Percentiles rank a stretch among this genome's conserved stretches.
Evolutionary conservation across 2,888 invertebrate species (phyloP).

Genomic region (Macrophya annulata): DNA sequence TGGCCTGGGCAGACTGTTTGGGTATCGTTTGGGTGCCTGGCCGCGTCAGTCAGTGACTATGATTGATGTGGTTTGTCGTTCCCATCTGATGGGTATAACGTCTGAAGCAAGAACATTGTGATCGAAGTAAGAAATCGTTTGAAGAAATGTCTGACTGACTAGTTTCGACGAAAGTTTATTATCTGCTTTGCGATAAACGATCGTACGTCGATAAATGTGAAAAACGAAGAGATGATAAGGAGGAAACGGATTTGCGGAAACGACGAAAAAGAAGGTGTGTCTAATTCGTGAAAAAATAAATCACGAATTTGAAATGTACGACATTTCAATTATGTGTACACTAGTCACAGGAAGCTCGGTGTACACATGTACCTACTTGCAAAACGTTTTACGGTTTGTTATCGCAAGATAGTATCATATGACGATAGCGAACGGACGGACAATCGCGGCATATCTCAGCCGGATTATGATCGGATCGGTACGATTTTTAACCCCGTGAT

Average conservation of each 20-base stretch:
- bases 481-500: constrained; percentile 50
- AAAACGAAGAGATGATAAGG: neutral
- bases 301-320: neutral
- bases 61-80: constrained; percentile 75
- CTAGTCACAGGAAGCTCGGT: neutral
- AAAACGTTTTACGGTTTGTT: constrained; percentile 13
- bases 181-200: neutral
- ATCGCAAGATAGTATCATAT: constrained; percentile 36
- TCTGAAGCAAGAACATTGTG: constrained; percentile 61
- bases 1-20: constrained; percentile 3
- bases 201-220: neutral
- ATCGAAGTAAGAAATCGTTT: constrained; percentile 31
- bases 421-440: constrained; percentile 33
- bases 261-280: neutral
- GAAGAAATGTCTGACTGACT: neutral
- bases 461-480: constrained; percentile 38
- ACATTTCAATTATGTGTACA: neutral
- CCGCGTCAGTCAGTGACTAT: constrained; percentile 74
- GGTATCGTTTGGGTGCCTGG: constrained; percentile 33
- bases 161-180: neutral
- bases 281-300: neutral
- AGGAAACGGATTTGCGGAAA: neutral
- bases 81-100: constrained; percentile 65
- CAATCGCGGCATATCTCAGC: constrained; percentile 40
- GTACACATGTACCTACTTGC: neutral